These are phyloP conservation scores for Drosophila dives DNA, from an alignment of 2,888 invertebrate species.

Conservation along the genomic window DNA sequence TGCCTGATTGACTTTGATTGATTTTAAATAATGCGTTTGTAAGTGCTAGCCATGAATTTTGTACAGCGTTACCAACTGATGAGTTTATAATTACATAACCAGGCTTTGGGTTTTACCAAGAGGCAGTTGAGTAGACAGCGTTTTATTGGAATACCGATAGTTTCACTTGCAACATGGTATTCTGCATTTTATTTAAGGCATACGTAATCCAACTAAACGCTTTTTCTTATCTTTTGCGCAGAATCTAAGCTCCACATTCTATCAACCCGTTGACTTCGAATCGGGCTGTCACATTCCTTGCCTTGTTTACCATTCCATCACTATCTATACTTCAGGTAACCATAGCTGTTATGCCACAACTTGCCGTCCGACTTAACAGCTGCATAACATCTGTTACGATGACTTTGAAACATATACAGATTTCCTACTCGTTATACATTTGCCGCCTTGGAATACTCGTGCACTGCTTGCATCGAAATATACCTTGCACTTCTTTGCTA, in stretches of 20 bases:
- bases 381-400: no score
- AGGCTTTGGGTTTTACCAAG: constrained; percentile 12
- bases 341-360: no score
- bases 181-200: constrained; percentile 31
- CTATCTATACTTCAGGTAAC: no score
- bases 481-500: no score
- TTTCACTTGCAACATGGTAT: constrained; percentile 25
- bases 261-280: constrained; percentile 65
- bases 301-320: no score
- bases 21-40: constrained; percentile 24
- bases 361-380: no score
- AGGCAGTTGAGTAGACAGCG: neutral
- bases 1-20: constrained; percentile 36
- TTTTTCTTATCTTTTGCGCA: constrained; percentile 43
- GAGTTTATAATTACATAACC: constrained; percentile 61
- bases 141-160: neutral
- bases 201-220: constrained; percentile 51
- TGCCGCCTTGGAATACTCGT: no score
- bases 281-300: no score
- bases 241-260: constrained; percentile 57
- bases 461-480: no score
- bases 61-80: constrained; percentile 41
- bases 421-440: no score
- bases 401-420: no score
- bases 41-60: constrained; percentile 48